phyloP scores from a whole-genome alignment of 2,797 vertebrate genomes.

The Aratinga solstitialis region DNA sequence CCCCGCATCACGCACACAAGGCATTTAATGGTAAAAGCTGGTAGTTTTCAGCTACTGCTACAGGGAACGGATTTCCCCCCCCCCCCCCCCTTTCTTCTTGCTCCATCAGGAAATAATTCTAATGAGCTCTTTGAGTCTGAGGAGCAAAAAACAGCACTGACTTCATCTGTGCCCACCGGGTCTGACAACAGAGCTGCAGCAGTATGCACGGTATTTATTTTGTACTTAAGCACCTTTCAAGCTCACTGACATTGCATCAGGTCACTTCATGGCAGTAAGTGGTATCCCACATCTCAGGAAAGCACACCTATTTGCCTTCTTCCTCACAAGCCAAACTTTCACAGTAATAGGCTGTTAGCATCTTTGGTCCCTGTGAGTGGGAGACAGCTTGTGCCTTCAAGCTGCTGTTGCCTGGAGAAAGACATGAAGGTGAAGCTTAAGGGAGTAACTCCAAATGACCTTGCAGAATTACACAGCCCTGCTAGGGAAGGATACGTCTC shows the following conservation, averaged over 20 bases:
- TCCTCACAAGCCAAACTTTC: not conserved
- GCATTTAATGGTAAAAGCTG: not conserved
- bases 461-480: not conserved
- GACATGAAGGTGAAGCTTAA: not conserved
- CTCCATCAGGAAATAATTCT: not conserved
- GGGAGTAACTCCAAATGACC: not conserved
- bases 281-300: not conserved
- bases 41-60: not conserved
- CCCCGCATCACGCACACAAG: not conserved
- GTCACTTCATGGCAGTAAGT: not conserved
- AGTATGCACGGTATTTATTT: rapidly evolving
- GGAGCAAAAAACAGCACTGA: not conserved
- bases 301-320: not conserved
- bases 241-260: not conserved
- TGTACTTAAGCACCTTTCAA: not conserved
- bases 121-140: not conserved
- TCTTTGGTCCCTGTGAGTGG: not conserved
- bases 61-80: not conserved
- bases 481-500: rapidly evolving
- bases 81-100: not conserved
- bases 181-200: not conserved
- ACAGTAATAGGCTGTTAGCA: not conserved
- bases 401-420: not conserved
- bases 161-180: not conserved
- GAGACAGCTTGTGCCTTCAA: not conserved